Evolutionary conservation across 2,113 vertebrate genomes (phyloP), one percentile per base, ranked within the genome.

Genomic region (Oenanthe oenanthe): DNA sequence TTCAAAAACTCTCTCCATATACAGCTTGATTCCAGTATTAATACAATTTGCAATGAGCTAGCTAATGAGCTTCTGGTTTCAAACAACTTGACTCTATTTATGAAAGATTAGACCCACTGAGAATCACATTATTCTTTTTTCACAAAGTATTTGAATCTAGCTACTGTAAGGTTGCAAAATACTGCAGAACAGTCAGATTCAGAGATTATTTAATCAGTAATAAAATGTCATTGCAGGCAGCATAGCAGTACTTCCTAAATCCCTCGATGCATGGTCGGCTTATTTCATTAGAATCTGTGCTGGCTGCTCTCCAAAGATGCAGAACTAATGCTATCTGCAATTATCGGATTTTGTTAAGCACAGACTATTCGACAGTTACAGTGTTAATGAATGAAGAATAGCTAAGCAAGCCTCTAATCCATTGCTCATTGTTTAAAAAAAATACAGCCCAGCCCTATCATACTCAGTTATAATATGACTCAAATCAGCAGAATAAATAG

Each of bases 221-320:
- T 96, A 97, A 92, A 93, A 86, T 90, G 87, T 82, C 75, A 54
- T 89, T 88, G 74, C 91, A 93, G 78, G 72, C 89, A 97, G 94
- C 77, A 70, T 91, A 93, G 77, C 88, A 96, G 92, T 89, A 85
- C 92, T 97, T 95, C 95, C 94, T 90, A 93, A 97, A 96, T 92
- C 67, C 40, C 89, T 94, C 4, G 2, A 78, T 95, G 93, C 92
- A 93, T 83, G 92, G 75, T 80, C 5, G 24, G 78, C 91, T 97
- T 97, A 96, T 97, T 96, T 97, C 95, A 97, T 97, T 97, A 97
- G 95, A 96, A 96, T 95, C 93, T 76, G 47, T 91, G 89, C 93
- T 97, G 96, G 97, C 95, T 18, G 4, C 28, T 78, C 77, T 97
- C 97, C 98, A 97, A 83, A 95, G 96, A 95, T 93, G 89, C 96